These are phyloP conservation scores for Aptenodytes forsteri DNA, from an alignment of 2,113 vertebrate genomes.

Conservation along the genomic window DNA sequence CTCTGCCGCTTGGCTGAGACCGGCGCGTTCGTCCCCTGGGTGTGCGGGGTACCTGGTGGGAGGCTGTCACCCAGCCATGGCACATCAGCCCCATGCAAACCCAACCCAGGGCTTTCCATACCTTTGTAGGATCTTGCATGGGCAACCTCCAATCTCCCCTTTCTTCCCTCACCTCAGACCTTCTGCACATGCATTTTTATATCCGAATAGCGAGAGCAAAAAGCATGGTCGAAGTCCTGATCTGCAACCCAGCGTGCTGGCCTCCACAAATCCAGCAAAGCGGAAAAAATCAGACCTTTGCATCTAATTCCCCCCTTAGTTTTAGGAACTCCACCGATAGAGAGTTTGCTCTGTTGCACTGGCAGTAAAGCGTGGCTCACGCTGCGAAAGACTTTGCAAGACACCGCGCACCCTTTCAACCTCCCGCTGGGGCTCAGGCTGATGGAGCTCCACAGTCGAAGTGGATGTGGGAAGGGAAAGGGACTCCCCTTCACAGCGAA, in stretches of 20 bases:
- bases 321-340: neutral
- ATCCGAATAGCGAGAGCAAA: neutral
- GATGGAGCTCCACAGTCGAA: neutral
- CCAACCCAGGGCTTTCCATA: neutral
- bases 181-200: neutral
- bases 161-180: neutral
- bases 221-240: fast-evolving
- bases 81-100: neutral
- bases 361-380: neutral
- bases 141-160: neutral
- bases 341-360: neutral
- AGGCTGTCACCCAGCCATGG: neutral
- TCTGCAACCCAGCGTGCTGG: neutral
- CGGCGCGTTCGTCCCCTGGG: neutral
- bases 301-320: neutral
- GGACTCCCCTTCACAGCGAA: neutral
- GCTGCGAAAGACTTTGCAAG: neutral
- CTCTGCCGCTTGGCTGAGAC: neutral
- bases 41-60: neutral
- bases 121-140: neutral
- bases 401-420: fast-evolving
- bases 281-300: neutral
- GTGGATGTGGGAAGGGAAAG: neutral
- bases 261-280: neutral
- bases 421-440: neutral